Evolutionary conservation across 2,888 invertebrate species (phyloP).

Genomic region (Chrysolina haemoptera): DNA sequence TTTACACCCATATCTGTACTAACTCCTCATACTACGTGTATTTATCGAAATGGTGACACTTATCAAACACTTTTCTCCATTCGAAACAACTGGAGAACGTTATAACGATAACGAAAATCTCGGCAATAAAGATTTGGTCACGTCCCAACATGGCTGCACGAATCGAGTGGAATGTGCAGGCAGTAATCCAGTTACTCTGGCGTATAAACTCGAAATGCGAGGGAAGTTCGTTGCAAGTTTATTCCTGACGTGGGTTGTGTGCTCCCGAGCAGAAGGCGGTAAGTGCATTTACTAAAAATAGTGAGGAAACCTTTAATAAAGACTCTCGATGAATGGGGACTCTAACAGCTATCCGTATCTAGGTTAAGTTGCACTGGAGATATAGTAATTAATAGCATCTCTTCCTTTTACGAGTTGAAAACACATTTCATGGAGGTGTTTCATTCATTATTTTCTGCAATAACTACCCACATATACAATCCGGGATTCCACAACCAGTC

Average conservation of each 20-base stretch:
- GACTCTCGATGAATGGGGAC: not conserved
- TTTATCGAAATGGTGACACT: not conserved
- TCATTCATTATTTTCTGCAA: too few species aligned
- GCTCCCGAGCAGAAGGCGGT: not conserved
- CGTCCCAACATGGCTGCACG: not conserved
- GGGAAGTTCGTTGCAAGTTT: constrained; percentile 14
- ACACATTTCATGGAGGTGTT: too few species aligned
- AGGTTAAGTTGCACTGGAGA: too few species aligned
- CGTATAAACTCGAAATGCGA: constrained; percentile 10
- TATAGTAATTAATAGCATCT: too few species aligned
- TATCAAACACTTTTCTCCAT: constrained; percentile 8
- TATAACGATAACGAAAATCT: constrained; percentile 4
- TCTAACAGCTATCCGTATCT: too few species aligned
- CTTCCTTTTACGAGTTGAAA: too few species aligned
- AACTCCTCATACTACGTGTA: not conserved
- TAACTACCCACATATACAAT: too few species aligned
- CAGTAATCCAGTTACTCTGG: constrained; percentile 2
- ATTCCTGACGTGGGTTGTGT: constrained; percentile 2
- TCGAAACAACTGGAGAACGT: not conserved
- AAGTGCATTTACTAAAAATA: not conserved
- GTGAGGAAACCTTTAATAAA: not conserved
- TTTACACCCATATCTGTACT: not conserved
- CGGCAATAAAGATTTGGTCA: constrained; percentile 4
- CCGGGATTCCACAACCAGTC: too few species aligned
- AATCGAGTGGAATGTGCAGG: not conserved